Percentiles rank a stretch among this genome's conserved stretches.
These are phyloP conservation scores for Toxotes chatareus DNA, from an alignment of 2,113 vertebrate species.

Conservation along the genomic window DNA sequence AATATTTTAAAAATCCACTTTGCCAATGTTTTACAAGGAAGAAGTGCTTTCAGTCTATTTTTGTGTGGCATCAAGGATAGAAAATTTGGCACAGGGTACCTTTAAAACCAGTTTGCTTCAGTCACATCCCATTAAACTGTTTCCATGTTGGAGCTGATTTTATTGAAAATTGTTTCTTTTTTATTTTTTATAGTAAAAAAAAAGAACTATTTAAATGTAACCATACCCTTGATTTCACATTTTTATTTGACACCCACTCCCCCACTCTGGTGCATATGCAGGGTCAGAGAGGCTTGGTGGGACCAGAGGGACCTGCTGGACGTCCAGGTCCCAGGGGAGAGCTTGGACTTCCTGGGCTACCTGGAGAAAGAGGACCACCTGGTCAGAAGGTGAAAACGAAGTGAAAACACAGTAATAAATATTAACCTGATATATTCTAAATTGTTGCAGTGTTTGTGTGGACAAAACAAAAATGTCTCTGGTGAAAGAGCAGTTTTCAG, in stretches of 20 bases:
- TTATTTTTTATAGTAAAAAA: too few relatives aligned
- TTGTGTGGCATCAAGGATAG: background rate
- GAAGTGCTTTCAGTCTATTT: background rate
- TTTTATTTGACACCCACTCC: background rate
- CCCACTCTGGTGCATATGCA: slow-evolving; percentile 58
- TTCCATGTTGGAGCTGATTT: background rate
- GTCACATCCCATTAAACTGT: background rate
- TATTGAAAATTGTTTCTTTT: too few relatives aligned
- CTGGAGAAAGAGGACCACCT: slow-evolving; percentile 86
- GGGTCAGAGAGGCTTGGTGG: slow-evolving; percentile 88
- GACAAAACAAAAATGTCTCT: background rate
- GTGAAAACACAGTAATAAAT: background rate
- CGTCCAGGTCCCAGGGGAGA: slow-evolving; percentile 89
- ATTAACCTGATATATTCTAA: background rate
- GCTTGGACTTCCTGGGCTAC: slow-evolving; percentile 86
- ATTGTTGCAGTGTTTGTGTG: background rate
- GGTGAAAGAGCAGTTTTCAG: background rate
- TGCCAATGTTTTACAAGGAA: background rate
- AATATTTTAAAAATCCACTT: background rate
- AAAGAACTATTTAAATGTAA: background rate
- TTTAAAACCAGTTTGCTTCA: background rate
- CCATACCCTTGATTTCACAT: background rate
- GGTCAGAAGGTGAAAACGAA: slow-evolving; percentile 89
- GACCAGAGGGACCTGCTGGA: slow-evolving; percentile 86
- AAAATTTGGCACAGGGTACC: background rate